Base-by-base conservation (phyloP, 2,113 vertebrate genomes). In the Dicrurus megarhynchus region DNA sequence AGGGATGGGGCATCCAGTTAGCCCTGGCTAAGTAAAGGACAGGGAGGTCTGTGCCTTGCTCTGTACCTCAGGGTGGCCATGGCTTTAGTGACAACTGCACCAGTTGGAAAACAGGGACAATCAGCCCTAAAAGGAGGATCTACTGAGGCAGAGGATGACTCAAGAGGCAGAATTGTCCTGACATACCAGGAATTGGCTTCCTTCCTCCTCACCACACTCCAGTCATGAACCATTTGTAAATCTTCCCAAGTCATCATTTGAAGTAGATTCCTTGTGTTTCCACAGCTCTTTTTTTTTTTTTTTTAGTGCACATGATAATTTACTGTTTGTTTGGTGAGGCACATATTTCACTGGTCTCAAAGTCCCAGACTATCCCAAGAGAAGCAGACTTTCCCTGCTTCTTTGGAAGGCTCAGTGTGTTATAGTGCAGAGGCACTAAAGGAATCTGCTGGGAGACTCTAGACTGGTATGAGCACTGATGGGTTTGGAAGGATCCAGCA, bases 51-150 rank as follows among this genome's bases (percentile, higher is more conserved):
- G 24, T 63, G 75, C 26, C 41, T 49, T 11, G 8, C 67, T 49
- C 57, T 56, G 26, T 33, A 39, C 7, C 33, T 50, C 0, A 0
- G 12, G 12, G 18, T 69, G 55, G 33, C 11, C 0, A 0, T 14
- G 27, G 32, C 57, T 56, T 64, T 27, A 71, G 57, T 37, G 63
- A 37, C 33, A 60, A 27, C 15, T 7, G 21, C 44, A 52, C 4
- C 27, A 44, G 37, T 1, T 79, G 49, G 33, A 39, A 53, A 46
- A 53, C 28, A 39, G 22, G 39, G 47, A 78, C 10, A 47, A 30
- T 30, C 64, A 70, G 8, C 13, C 41, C 30, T 14, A 35, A 55
- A 63, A 11, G 16, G 11, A 63, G 75, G 6, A n/a, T 55, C 30
- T 47, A 5, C 20, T 41, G n/a, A 79, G 56, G 21, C 11, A 78